Base-by-base conservation (phyloP, 2,888 invertebrate genomes). In the Polia nebulosa region DNA sequence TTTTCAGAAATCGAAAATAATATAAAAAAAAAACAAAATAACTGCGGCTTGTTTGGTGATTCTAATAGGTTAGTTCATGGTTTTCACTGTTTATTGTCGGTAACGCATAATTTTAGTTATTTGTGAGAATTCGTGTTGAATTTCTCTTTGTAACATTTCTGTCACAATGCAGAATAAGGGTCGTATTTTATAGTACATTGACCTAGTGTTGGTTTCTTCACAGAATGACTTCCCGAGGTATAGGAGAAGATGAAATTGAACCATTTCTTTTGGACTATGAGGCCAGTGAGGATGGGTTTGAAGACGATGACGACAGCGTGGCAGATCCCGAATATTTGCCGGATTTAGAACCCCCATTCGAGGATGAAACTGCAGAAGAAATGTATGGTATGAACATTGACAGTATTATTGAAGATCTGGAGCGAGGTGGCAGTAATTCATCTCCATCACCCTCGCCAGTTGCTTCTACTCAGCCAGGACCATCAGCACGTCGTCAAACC, bases 351-450 rank as follows among this genome's bases (percentile, higher is more conserved):
- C 17, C 5, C 49, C 49, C 17, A 27, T 49, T 49, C 27, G 17
- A 49, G 49, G 49, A 49, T 49, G 49, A 49, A 49, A 49, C 27
- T 49, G 49, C 49, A 27, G 49, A 49, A 49, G 49, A 49, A 49
- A 49, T 9, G 17, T 8, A 49, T 9, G 25, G 49, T 47, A 49
- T 49, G 49, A 49, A 49, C 49, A 51, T 51, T 29, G 51, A 29
- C 11, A 29, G 51, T n/a, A 51, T 29, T 51, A 27, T 63, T 63
- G 63, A 63, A 63, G 59, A 36, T 36, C 36, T 36, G 13, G 36
- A 36, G 36, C 36, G 36, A 11, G 15, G 36, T 39, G n/a, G 39
- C 39, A 39, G 39, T 39, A 39, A 39, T 39, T 39, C 39, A 17
- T n/a, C n/a, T 39, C 39, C 39, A 39, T 6, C 39, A 39, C n/a